A percentile compares a stretch with the other conserved stretches of the same genome.
Evolutionary conservation across 2,797 vertebrate species (phyloP).

Genomic region (Onychomys arenicola): DNA sequence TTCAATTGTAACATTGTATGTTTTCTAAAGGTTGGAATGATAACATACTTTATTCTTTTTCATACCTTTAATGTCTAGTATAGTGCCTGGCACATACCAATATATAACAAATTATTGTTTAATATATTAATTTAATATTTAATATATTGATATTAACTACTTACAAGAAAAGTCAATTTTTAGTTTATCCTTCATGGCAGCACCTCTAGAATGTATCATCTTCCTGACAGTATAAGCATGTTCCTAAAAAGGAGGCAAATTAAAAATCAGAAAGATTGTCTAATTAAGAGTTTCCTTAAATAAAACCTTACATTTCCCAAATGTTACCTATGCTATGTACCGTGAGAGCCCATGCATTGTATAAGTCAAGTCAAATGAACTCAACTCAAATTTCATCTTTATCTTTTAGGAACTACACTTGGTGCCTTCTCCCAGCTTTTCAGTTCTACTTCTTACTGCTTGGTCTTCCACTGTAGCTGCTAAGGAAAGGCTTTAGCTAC

Average conservation of each 20-base stretch:
- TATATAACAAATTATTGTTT: conserved; percentile 61
- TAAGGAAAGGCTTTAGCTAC: conserved; percentile 39
- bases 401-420: conserved; percentile 34
- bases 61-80: conserved; percentile 19
- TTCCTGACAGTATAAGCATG: conserved; percentile 94
- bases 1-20: background rate
- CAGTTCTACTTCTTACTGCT: background rate
- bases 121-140: background rate
- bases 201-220: conserved; percentile 92
- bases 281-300: conserved; percentile 45
- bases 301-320: background rate
- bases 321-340: conserved; percentile 26
- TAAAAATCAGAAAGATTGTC: background rate
- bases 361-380: conserved; percentile 23
- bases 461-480: conserved; percentile 34
- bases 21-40: background rate
- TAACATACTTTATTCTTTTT: conserved; percentile 49
- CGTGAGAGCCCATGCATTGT: background rate
- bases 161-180: conserved; percentile 96
- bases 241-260: conserved; percentile 88
- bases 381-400: background rate
- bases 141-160: conserved; percentile 73
- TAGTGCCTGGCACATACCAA: background rate
- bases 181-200: conserved; percentile 94
- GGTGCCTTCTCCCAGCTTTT: conserved; percentile 38